phyloP scores from a whole-genome alignment of 64 coral and sea anemone genomes.

The Montipora sp. region DNA sequence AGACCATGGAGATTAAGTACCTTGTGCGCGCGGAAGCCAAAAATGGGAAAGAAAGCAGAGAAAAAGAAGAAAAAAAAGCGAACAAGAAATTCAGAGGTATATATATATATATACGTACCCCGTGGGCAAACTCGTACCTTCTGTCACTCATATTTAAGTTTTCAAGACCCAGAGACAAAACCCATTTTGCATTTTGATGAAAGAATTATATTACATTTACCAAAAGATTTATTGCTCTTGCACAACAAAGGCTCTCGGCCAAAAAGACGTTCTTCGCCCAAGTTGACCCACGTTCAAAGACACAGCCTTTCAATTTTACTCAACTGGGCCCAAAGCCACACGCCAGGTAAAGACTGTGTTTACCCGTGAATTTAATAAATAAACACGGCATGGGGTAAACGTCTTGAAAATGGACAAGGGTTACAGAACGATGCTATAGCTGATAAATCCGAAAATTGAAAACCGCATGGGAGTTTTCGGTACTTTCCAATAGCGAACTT shows the following conservation, averaged over 20 bases:
- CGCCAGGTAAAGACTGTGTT: conserved; percentile 12
- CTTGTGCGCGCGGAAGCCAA: neutral
- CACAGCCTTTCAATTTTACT: neutral
- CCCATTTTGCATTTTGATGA: conserved; percentile 42
- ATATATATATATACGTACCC: neutral
- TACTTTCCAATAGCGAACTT: neutral
- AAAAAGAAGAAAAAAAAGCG: neutral
- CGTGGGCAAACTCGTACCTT: neutral
- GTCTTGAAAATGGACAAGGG: neutral
- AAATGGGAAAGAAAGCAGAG: neutral
- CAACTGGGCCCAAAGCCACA: neutral
- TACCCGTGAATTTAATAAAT: conserved; percentile 59
- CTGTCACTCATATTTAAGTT: neutral
- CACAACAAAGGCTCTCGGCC: too few species aligned
- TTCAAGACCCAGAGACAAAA: neutral
- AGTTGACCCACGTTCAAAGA: too few species aligned
- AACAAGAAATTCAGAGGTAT: neutral
- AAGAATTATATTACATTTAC: conserved; percentile 7
- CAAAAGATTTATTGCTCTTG: neutral
- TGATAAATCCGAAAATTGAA: neutral
- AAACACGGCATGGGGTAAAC: conserved; percentile 48
- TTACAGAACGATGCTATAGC: neutral
- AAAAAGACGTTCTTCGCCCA: neutral
- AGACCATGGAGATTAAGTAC: neutral
- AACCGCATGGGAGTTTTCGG: neutral